phyloP scores from a whole-genome alignment of 1,140 invertebrate species.

The Brachionus paranguensis region DNA sequence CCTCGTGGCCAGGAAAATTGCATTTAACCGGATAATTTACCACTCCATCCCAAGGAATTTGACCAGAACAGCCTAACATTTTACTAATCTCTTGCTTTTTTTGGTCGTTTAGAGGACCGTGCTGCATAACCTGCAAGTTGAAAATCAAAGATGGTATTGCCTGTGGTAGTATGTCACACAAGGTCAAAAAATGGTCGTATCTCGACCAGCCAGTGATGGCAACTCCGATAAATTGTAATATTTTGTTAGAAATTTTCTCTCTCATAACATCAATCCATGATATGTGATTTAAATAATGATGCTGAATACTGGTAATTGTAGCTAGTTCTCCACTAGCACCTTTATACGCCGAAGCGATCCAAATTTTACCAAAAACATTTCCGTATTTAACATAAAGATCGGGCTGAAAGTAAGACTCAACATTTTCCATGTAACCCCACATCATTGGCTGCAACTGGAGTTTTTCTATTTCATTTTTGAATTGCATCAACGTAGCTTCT shows the following conservation, averaged over 20 bases:
- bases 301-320: slow-evolving; percentile 61
- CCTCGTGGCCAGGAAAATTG: slow-evolving; percentile 32
- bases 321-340: slow-evolving; percentile 64
- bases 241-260: slow-evolving; percentile 40
- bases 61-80: background rate
- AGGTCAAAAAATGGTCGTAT: slow-evolving; percentile 83
- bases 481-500: slow-evolving; percentile 44
- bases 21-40: slow-evolving; percentile 1
- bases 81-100: slow-evolving; percentile 5
- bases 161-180: slow-evolving; percentile 78
- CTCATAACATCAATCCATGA: slow-evolving; percentile 66
- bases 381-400: slow-evolving; percentile 66
- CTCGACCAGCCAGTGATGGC: slow-evolving; percentile 67
- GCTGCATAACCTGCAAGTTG: slow-evolving; percentile 56
- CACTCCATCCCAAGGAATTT: slow-evolving; percentile 20
- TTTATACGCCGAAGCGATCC: slow-evolving; percentile 86
- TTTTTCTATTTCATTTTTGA: slow-evolving; percentile 56
- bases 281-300: slow-evolving; percentile 67
- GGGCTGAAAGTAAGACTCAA: slow-evolving; percentile 54
- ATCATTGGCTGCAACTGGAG: slow-evolving; percentile 57
- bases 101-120: slow-evolving; percentile 43
- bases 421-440: slow-evolving; percentile 58
- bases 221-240: slow-evolving; percentile 60
- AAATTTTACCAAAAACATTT: slow-evolving; percentile 74
- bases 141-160: slow-evolving; percentile 70